Evolutionary conservation across 2,797 vertebrate species (phyloP), one percentile per base, ranked within the genome.

Genomic region (Cyprinella venusta): DNA sequence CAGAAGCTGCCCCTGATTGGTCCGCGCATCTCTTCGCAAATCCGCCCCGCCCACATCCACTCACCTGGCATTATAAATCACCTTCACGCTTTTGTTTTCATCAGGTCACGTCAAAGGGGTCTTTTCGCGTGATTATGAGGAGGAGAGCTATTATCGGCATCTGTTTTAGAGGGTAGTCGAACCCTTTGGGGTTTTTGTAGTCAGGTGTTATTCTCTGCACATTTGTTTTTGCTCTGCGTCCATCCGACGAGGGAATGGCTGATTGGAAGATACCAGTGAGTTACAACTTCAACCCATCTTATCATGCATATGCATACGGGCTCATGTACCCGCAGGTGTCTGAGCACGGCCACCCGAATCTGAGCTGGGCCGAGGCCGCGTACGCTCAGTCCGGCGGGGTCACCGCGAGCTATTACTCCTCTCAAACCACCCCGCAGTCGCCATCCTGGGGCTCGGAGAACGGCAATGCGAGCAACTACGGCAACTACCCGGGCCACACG

Each of bases 201-300:
- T 7, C 10, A 26, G 15, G 26, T 48, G 3, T 8, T 19, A 18
- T 19, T 75, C 18, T 21, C 40, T 4, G 8, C 19, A 16, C 4
- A 8, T 64, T 79, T 63, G 7, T 5, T 33, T 72, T 81, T 65
- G 9, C 30, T 54, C 21, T 30, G 36, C n/a, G 63, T 54, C 67
- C 12, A 16, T 48, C 24, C 21, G 21, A 74, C 19, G 21, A 15
- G 45, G 69, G 42, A 1, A 95, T 95, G 94, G 91, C 93, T 38
- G 94, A 95, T 5, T 95, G 94, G 94, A 94, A 92, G 80, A 48
- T 91, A 4, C 93, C 92, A 4, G 61, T 93, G 6, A 90, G 54
- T 50, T 94, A 94, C 87, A 94, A 93, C 59, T 94, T 92, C 81
- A 94, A 88, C 81, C 85, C 91, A 0, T 87, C 93, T 0, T 95